Conservation (phyloP, 1,140 invertebrate species). For the Sesamia nonagrioides region DNA sequence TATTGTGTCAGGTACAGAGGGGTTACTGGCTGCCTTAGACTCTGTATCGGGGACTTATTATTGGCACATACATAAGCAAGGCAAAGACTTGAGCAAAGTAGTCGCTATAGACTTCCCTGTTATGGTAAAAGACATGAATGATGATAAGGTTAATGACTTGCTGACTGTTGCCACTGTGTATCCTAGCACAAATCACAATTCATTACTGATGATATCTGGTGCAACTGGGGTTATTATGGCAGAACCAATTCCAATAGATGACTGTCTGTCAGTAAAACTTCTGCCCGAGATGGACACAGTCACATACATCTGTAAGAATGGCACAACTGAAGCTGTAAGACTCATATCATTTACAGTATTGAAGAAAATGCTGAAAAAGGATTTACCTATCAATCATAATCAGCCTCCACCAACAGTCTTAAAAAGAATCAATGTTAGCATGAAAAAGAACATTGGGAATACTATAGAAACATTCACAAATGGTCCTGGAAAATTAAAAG, state of each 20-base stretch:
- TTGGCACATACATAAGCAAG: slow-evolving; percentile 89
- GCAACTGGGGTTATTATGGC: slow-evolving; percentile 88
- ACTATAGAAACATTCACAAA: slow-evolving; percentile 88
- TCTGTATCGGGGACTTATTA: slow-evolving; percentile 90
- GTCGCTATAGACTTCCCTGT: slow-evolving; percentile 90
- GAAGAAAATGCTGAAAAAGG: slow-evolving; percentile 71
- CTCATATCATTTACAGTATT: slow-evolving; percentile 67
- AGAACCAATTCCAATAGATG: slow-evolving; percentile 83
- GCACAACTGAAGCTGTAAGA: slow-evolving; percentile 77
- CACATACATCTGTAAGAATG: slow-evolving; percentile 87
- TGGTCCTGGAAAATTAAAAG: slow-evolving; percentile 88
- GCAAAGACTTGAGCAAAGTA: slow-evolving; percentile 83
- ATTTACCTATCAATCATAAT: slow-evolving; percentile 81
- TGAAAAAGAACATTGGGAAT: slow-evolving; percentile 86
- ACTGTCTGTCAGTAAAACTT: slow-evolving; percentile 84
- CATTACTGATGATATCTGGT: slow-evolving; percentile 90
- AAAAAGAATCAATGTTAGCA: slow-evolving; percentile 81
- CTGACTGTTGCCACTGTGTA: slow-evolving; percentile 88
- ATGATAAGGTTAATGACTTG: slow-evolving; percentile 91
- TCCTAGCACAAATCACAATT: slow-evolving; percentile 87
- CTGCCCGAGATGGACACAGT: slow-evolving; percentile 73
- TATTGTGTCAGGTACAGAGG: slow-evolving; percentile 90
- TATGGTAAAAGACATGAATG: slow-evolving; percentile 91
- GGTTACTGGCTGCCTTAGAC: slow-evolving; percentile 90
- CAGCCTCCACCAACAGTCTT: slow-evolving; percentile 66